Evolutionary conservation across 2,113 vertebrate genomes (phyloP).

Genomic region (Edolisoma coerulescens): DNA sequence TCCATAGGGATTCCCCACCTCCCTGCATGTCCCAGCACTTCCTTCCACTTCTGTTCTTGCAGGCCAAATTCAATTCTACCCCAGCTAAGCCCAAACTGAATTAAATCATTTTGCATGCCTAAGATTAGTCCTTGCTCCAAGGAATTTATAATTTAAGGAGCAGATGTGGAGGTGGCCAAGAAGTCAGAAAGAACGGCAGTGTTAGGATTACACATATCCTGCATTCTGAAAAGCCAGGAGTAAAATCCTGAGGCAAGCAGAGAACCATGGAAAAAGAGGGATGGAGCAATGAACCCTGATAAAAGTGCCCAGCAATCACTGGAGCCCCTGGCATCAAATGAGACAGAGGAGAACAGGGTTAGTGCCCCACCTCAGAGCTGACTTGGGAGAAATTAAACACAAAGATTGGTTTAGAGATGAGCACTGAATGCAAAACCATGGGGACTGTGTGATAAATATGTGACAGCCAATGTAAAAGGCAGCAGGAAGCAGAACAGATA

Average conservation of each 20-base stretch:
- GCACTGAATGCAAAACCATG: neutral
- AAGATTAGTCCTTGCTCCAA: neutral
- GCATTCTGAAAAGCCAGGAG: neutral
- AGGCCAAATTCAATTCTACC: neutral
- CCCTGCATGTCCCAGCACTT: neutral
- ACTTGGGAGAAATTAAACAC: neutral
- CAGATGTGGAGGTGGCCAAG: neutral
- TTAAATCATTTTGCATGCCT: neutral
- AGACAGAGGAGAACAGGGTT: neutral
- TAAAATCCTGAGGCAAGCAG: neutral
- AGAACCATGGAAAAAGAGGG: neutral
- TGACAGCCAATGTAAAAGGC: neutral
- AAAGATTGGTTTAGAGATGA: neutral
- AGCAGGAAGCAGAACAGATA: neutral
- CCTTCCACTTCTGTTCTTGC: neutral
- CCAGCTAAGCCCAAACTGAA: neutral
- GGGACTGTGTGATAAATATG: neutral
- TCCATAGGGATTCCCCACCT: neutral
- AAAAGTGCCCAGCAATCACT: neutral
- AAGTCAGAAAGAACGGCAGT: neutral
- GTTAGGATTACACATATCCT: neutral
- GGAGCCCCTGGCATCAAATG: accelerated
- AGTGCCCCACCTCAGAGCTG: neutral
- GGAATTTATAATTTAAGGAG: neutral
- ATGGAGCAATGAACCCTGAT: neutral